Evolutionary conservation across 1,140 invertebrate genomes (phyloP).

Genomic region (Drosophila repleta): DNA sequence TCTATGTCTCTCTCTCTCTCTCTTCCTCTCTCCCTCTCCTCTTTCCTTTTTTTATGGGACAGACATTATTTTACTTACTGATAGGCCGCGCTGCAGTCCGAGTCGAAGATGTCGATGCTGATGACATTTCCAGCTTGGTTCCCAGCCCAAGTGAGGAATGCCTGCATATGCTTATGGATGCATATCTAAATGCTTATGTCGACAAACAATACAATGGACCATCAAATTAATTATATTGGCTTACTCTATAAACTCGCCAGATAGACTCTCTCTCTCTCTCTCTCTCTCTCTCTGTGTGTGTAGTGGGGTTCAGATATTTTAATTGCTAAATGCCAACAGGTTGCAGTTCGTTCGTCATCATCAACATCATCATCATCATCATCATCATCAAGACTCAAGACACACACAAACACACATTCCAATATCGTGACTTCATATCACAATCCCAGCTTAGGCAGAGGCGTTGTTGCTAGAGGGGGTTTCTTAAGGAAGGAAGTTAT

Average conservation of each 20-base stretch:
- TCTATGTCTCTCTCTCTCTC: too few relatives aligned
- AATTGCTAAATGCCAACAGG: constrained; percentile 54
- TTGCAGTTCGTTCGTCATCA: constrained; percentile 50
- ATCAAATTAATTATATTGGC: constrained; percentile 33
- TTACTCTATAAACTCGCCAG: constrained; percentile 7
- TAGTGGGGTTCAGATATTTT: constrained; percentile 21
- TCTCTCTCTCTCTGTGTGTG: too few relatives aligned
- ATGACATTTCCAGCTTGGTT: constrained; percentile 26
- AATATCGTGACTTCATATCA: constrained; percentile 77
- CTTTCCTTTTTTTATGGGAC: constrained; percentile 24
- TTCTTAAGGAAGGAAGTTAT: background rate
- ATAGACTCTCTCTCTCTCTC: constrained; percentile 1
- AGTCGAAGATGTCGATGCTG: constrained; percentile 23
- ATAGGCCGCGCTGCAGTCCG: constrained; percentile 25
- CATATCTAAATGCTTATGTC: constrained; percentile 43
- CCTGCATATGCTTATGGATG: constrained; percentile 1
- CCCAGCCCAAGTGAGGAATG: constrained; percentile 5
- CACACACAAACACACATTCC: constrained; percentile 64
- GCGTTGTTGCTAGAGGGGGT: constrained; percentile 2
- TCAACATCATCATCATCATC: constrained; percentile 55
- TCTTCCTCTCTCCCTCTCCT: too few relatives aligned
- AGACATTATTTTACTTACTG: constrained; percentile 26
- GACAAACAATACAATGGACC: constrained; percentile 42
- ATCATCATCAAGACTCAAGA: constrained; percentile 46
- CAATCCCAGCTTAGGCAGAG: constrained; percentile 25